Evolutionary conservation across 2,113 vertebrate species (phyloP), one percentile per base, ranked within the genome.

Genomic region (Cavia aperea): DNA sequence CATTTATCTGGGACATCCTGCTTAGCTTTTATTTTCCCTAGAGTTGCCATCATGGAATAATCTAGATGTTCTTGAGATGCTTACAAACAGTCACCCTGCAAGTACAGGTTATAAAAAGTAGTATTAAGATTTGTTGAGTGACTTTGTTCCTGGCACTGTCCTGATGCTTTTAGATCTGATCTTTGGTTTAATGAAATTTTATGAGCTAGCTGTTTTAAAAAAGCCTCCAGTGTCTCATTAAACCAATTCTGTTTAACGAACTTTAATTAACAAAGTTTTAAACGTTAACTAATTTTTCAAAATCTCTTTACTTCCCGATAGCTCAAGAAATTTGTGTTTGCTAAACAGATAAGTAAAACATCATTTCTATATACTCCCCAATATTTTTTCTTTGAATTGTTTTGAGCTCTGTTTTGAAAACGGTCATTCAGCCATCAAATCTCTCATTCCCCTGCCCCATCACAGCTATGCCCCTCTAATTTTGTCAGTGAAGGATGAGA

Each of bases 321-420:
- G 54, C 65, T 94, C 39, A 81, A 78, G 77, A 82, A 62, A 73
- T 79, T n/a, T 90, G 54, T 51, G 36, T 84, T 87, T 24, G 21
- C n/a, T 49, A 75, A 94, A 87, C 26, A 95, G 92, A 81, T 21
- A 46, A 84, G 24, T 49, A 75, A 94, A 79, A 89, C 9, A 73
- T 39, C 12, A 60, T 60, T 33, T n/a, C 39, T 16, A 56, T 15
- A 36, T 39, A 51, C 13, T 16, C 31, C 31, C 85, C 36, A 24
- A 60, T 51, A 63, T 31, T 77, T 56, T 62, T 65, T 85, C 83
- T 86, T 94, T 94, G 63, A 63, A 62, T 54, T 68, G 21, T 89
- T 92, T 54, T 77, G 82, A 56, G 11, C 51, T 88, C 31, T 36
- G 14, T 46, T 82, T 68, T 54, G 36, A 58, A 88, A 92, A 66